A percentile compares a stretch with the other conserved stretches of the same genome.
phyloP scores from a whole-genome alignment of 1,140 invertebrate genomes.

The Cheumatopsyche charites region DNA sequence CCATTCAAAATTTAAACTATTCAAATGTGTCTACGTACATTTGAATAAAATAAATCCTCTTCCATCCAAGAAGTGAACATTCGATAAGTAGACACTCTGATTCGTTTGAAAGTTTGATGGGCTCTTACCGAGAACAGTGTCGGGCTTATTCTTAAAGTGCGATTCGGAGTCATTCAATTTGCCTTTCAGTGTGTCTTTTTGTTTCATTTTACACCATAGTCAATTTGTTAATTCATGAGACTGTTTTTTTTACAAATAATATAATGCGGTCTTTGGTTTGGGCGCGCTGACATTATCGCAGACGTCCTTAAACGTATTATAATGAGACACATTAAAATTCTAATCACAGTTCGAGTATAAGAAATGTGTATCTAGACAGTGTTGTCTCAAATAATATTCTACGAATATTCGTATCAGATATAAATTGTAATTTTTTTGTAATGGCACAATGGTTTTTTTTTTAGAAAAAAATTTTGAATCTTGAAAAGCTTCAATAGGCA shows the following conservation, averaged over 20 bases:
- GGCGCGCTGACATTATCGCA: slow-evolving; percentile 10
- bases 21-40: not conserved
- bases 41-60: slow-evolving; percentile 9
- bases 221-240: no score
- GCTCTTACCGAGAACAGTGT: not conserved
- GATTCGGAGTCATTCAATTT: no score
- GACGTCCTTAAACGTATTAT: slow-evolving; percentile 32
- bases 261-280: no score
- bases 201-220: no score
- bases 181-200: no score
- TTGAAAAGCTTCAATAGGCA: not conserved
- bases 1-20: no score
- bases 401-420: not conserved
- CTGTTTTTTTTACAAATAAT: no score
- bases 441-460: no score
- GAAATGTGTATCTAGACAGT: slow-evolving; percentile 5
- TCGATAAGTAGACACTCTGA: not conserved
- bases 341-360: slow-evolving; percentile 2
- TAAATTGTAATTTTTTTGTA: no score
- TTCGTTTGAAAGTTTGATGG: slow-evolving; percentile 4
- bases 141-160: not conserved
- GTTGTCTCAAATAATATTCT: slow-evolving; percentile 2
- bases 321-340: slow-evolving; percentile 30
- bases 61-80: not conserved
- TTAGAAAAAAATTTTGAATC: not conserved